These are phyloP conservation scores for Tanypteryx hageni DNA, from an alignment of 2,888 invertebrate species.

Conservation along the genomic window DNA sequence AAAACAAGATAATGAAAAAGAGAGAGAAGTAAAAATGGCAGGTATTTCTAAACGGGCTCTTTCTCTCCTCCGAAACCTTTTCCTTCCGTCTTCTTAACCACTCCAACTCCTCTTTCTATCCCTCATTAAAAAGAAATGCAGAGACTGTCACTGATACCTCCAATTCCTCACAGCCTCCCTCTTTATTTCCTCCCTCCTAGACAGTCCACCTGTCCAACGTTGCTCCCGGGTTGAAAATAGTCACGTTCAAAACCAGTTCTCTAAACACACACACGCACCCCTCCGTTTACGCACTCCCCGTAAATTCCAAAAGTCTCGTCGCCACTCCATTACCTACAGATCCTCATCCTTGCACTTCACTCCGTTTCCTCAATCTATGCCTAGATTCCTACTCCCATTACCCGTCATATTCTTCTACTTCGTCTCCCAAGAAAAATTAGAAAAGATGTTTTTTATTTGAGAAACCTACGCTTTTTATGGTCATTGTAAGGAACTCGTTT, in stretches of 20 bases:
- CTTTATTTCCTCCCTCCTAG: conserved; percentile 38
- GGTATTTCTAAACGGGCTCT: not conserved
- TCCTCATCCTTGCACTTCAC: no score
- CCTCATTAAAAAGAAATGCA: not conserved
- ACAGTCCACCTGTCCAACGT: conserved; percentile 56
- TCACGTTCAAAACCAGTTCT: conserved; percentile 20
- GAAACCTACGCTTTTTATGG: no score
- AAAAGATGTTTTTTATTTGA: no score
- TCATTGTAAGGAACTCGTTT: no score
- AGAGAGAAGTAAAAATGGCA: not conserved
- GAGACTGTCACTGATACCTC: conserved; percentile 9
- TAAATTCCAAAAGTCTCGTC: not conserved
- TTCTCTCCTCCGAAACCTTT: no score
- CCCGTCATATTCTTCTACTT: no score
- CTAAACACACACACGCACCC: not conserved
- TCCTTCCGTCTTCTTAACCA: not conserved
- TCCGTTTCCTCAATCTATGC: no score
- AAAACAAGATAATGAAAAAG: no score
- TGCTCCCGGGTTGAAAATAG: conserved; percentile 4
- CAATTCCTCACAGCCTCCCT: not conserved
- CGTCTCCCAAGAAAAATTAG: no score
- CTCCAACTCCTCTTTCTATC: not conserved
- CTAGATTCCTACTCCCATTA: no score
- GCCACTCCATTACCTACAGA: not conserved
- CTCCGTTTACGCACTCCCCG: not conserved